Conservation (phyloP, 2,797 vertebrate genomes). For the Prionace glauca region DNA sequence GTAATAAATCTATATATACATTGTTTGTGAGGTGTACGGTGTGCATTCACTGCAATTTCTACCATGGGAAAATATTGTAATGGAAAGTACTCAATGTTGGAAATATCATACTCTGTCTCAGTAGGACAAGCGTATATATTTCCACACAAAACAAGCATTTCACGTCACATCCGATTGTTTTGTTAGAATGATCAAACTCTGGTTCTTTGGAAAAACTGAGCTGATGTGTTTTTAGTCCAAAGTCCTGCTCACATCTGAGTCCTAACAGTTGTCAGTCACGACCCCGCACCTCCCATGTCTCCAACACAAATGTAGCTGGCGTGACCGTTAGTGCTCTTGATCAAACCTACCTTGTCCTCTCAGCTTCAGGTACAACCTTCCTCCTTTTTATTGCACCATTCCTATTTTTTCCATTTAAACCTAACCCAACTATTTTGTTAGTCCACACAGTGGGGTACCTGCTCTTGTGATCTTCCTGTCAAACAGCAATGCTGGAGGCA, state of each 20-base stretch:
- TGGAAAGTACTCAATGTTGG: not conserved
- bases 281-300: not conserved
- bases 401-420: not conserved
- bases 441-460: not conserved
- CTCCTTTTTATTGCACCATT: not conserved
- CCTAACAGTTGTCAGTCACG: not conserved
- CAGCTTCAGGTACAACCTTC: not conserved
- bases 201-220: not conserved
- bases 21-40: not conserved
- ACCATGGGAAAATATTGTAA: conserved; percentile 11
- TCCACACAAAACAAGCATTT: not conserved
- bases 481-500: not conserved
- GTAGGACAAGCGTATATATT: not conserved
- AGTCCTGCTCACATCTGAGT: not conserved
- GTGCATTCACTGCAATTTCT: not conserved
- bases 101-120: not conserved
- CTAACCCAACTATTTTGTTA: not conserved
- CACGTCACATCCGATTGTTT: not conserved
- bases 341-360: not conserved
- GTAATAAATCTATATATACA: not conserved
- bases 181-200: not conserved
- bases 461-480: not conserved
- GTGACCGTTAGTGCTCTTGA: not conserved
- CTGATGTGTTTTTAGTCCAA: not conserved
- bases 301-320: not conserved